These are phyloP conservation scores for Kobus ellipsiprymnus DNA, from an alignment of 2,113 vertebrate species.

Conservation along the genomic window DNA sequence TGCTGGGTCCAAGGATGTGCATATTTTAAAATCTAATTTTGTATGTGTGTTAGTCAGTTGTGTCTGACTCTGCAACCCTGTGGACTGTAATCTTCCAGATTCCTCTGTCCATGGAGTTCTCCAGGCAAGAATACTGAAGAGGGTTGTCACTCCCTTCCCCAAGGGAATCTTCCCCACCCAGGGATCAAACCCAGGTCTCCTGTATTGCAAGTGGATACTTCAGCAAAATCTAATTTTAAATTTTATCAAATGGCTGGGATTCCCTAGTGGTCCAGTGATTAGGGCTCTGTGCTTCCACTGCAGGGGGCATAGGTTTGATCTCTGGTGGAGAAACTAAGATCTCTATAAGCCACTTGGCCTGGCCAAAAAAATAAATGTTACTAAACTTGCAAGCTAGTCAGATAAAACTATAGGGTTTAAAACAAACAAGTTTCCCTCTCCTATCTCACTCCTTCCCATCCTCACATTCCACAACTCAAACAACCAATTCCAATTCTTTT, in stretches of 20 bases:
- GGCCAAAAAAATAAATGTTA: background rate
- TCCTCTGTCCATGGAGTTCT: background rate
- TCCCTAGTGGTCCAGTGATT: background rate
- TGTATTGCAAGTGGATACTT: background rate
- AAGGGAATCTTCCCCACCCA: background rate
- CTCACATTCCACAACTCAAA: background rate
- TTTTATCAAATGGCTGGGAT: background rate
- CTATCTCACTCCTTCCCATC: background rate
- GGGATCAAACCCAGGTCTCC: background rate
- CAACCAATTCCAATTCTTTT: background rate
- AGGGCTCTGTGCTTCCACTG: background rate
- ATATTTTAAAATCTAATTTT: background rate
- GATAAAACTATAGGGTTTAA: background rate
- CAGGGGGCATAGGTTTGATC: background rate
- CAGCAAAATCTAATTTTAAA: background rate
- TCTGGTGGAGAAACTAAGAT: background rate
- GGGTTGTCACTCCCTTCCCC: background rate
- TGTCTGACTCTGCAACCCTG: background rate
- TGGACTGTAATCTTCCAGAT: background rate
- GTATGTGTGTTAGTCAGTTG: background rate
- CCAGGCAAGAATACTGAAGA: background rate
- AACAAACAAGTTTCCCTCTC: background rate
- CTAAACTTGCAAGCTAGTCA: background rate
- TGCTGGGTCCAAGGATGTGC: background rate
- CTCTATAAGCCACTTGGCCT: fast-evolving